Evolutionary conservation across 2,797 vertebrate genomes (phyloP).

Genomic region (Micropoecilia bifurca): DNA sequence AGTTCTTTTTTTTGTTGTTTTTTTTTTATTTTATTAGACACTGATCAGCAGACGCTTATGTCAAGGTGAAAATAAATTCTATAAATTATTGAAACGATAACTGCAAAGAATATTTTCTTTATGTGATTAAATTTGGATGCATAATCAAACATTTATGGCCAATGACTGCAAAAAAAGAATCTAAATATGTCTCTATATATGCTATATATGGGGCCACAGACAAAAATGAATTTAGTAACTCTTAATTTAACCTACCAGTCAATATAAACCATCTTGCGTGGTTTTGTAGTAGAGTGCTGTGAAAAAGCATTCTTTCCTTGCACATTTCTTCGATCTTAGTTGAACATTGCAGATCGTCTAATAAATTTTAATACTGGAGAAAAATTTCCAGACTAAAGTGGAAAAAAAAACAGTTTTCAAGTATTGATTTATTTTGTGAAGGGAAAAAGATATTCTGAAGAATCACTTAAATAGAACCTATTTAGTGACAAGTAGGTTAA

Average conservation of each 20-base stretch:
- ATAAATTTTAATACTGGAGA: neutral
- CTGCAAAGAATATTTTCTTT: neutral
- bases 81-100: neutral
- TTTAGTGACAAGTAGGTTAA: neutral
- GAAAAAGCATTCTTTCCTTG: neutral
- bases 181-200: neutral
- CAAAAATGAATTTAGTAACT: neutral
- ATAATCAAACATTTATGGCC: neutral
- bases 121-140: neutral
- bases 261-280: neutral
- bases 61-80: conserved; percentile 20
- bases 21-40: conserved; percentile 4
- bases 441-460: neutral
- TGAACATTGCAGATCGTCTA: neutral
- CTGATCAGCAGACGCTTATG: conserved; percentile 20
- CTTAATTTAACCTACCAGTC: neutral
- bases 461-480: neutral
- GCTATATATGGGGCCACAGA: neutral
- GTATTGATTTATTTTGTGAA: neutral
- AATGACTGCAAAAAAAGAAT: neutral
- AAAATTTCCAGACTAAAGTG: neutral
- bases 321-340: neutral
- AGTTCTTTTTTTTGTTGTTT: neutral
- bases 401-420: neutral
- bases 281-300: neutral